Evolutionary conservation across 2,113 vertebrate species (phyloP).

Genomic region (Ranitomeya variabilis): DNA sequence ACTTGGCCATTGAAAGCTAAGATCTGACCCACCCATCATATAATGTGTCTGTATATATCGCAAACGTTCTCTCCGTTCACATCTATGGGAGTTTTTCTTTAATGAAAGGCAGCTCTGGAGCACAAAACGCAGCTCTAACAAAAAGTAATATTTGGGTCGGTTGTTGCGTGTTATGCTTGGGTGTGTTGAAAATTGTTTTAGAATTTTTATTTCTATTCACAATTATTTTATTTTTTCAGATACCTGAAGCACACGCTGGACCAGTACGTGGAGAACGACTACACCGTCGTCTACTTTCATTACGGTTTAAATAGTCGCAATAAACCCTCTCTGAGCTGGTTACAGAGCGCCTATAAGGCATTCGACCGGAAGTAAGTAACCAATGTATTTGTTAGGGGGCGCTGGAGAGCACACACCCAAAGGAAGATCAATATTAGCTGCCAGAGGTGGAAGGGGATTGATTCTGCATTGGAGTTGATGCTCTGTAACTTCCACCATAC

Average conservation of each 20-base stretch:
- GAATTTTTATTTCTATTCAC: background rate
- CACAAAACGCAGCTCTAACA: background rate
- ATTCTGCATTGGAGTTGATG: too few relatives aligned
- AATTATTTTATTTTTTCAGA: constrained; percentile 64
- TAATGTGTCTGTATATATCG: too few relatives aligned
- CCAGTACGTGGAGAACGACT: constrained; percentile 84
- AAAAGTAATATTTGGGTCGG: background rate
- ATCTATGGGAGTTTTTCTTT: too few relatives aligned
- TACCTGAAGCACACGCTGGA: constrained; percentile 84
- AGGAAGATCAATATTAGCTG: too few relatives aligned
- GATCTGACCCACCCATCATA: too few relatives aligned
- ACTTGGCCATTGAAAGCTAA: too few relatives aligned
- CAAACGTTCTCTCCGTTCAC: too few relatives aligned
- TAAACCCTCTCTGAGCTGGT: constrained; percentile 82
- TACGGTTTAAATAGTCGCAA: constrained; percentile 81
- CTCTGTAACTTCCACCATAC: too few relatives aligned
- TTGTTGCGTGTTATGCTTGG: background rate
- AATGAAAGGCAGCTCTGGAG: background rate
- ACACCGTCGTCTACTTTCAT: constrained; percentile 85
- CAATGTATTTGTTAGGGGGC: background rate
- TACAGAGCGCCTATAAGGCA: constrained; percentile 79
- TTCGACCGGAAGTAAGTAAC: constrained; percentile 84
- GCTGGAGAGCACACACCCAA: background rate
- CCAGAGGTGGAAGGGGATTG: too few relatives aligned
- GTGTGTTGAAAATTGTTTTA: background rate